Percentiles rank a stretch among this genome's conserved stretches.
Conservation (phyloP, 2,797 vertebrate genomes). For the Staurois parvus region DNA sequence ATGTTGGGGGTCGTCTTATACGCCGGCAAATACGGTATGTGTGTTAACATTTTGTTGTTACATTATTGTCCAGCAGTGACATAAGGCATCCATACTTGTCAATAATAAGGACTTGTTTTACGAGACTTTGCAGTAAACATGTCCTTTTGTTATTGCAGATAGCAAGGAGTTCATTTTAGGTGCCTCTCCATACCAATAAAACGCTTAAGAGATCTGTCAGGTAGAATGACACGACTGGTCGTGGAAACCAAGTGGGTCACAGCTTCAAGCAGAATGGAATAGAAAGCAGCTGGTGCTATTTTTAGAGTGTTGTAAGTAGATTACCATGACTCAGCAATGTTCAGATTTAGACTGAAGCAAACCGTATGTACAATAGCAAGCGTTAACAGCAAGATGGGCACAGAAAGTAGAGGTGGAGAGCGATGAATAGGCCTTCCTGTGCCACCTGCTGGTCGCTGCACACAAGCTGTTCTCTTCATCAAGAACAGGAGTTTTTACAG, state of each 20-base stretch:
- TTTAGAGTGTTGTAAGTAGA: conserved; percentile 7
- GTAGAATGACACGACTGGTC: background rate
- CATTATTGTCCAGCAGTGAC: background rate
- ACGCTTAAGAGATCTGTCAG: conserved; percentile 3
- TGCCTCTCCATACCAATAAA: background rate
- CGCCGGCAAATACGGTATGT: too few relatives aligned
- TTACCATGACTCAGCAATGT: conserved; percentile 15
- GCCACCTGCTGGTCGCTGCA: conserved; percentile 42
- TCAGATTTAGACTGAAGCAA: background rate
- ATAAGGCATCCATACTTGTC: background rate
- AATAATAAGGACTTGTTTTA: background rate
- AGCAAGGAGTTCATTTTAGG: background rate
- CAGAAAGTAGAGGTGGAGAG: background rate
- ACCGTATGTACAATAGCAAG: background rate
- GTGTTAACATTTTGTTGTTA: background rate
- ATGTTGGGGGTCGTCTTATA: too few relatives aligned
- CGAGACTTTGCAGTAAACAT: background rate
- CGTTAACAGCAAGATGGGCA: background rate
- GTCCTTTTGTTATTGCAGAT: background rate
- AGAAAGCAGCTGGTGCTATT: conserved; percentile 5
- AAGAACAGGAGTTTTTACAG: background rate
- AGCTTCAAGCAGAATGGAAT: conserved; percentile 5
- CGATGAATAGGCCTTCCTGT: conserved; percentile 9
- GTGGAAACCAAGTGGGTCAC: background rate
- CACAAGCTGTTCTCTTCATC: background rate